Evolutionary conservation across 2,797 vertebrate genomes (phyloP), one percentile per base, ranked within the genome.

Genomic region (Oreochromis mossambicus): DNA sequence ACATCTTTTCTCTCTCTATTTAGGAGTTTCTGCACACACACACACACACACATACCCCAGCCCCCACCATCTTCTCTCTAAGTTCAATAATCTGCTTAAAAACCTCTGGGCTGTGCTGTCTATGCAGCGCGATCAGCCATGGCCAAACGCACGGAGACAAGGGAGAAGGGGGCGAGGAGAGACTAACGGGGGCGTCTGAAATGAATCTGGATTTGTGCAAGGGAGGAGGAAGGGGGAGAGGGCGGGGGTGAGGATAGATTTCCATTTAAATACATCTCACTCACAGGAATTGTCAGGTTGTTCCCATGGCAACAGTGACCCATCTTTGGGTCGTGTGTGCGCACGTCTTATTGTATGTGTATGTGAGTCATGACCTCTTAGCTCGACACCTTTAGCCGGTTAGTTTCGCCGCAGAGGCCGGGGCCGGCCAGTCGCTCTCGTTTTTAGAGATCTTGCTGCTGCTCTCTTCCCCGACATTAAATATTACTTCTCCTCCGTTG

Each of bases 211-310:
- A 93, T 94, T 92, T 89, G 83, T 83, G 84, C 66, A 26, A 26
- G 61, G 63, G 41, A 50, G 85, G 70, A 75, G 4, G 80, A 63
- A 63, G 58, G 13, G 41, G 10, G 58, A 21, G n/a, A 17, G 29
- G 38, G 56, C 3, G 80, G 77, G 78, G 2, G 77, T 77, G 75
- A 78, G 80, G 86, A 90, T 82, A 92, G 86, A 95, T 95, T 95
- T 94, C 90, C 93, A 95, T 96, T 94, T 94, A 94, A 96, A 95
- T 94, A 96, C 77, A 26, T 95, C 94, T 96, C 90, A 95, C 92
- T 95, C 92, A 73, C 87, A 89, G 89, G 94, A 94, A 95, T 95
- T 95, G 92, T 89, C 94, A 94, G 94, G 90, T 92, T 92, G 95
- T 95, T 95, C 80, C 94, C 93, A 95, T 95, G 90, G 94, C 89